Evolutionary conservation across 2,797 vertebrate genomes (phyloP).

Genomic region (Anniella stebbinsi): DNA sequence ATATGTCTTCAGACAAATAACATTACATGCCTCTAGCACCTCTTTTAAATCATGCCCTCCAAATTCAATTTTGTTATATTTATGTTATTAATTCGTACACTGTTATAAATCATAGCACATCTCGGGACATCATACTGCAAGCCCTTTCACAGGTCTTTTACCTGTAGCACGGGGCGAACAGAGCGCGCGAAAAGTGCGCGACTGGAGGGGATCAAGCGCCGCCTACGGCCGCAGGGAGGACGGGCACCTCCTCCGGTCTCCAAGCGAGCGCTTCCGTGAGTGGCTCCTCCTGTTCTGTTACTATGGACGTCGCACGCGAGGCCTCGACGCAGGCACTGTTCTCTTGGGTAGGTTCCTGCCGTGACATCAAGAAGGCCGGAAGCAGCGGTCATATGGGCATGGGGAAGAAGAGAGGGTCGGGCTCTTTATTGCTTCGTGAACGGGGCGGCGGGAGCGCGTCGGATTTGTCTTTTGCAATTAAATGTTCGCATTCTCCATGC

Average conservation of each 20-base stretch:
- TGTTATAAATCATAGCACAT: too few species aligned
- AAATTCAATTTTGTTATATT: too few species aligned
- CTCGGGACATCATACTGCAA: background rate
- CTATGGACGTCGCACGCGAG: background rate
- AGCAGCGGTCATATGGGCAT: background rate
- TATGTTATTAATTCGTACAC: too few species aligned
- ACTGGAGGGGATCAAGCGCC: too few species aligned
- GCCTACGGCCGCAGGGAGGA: background rate
- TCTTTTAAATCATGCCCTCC: too few species aligned
- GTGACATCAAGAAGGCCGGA: background rate
- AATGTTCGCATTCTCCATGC: too few species aligned
- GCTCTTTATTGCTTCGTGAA: too few species aligned
- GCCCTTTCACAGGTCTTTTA: background rate
- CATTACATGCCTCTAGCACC: too few species aligned
- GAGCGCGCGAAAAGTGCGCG: too few species aligned
- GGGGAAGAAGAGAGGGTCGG: background rate
- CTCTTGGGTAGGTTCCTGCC: slow-evolving; percentile 53
- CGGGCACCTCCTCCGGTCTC: background rate
- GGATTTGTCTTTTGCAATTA: background rate
- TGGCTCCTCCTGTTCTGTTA: background rate
- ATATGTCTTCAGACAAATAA: too few species aligned
- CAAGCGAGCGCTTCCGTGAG: background rate
- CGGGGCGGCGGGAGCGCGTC: too few species aligned
- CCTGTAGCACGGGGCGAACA: too few species aligned
- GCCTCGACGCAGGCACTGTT: background rate